Percentiles rank a stretch among this genome's conserved stretches.
These are phyloP conservation scores for Holacanthella duospinosa DNA, from an alignment of 2,888 invertebrate genomes.

Conservation along the genomic window DNA sequence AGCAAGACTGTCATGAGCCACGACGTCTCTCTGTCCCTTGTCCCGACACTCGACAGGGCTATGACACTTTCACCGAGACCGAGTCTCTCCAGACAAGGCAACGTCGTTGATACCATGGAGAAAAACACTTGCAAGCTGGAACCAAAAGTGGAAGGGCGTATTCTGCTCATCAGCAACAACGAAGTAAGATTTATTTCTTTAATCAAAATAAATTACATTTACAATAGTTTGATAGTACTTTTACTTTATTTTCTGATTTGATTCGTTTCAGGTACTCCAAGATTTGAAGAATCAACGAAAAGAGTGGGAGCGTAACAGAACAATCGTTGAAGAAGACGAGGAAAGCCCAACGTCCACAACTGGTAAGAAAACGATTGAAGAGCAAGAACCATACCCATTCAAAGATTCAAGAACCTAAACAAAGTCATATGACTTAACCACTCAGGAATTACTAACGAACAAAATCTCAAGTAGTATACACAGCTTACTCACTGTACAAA, in stretches of 20 bases:
- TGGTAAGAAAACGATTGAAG: slow-evolving; percentile 21
- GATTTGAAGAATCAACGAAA: slow-evolving; percentile 35
- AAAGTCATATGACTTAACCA: no score
- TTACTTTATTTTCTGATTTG: neutral
- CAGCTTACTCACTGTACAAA: neutral
- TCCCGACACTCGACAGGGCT: slow-evolving; percentile 22
- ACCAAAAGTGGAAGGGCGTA: slow-evolving; percentile 70
- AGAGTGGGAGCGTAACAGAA: slow-evolving; percentile 33
- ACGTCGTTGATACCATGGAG: slow-evolving; percentile 64
- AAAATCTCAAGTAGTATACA: no score
- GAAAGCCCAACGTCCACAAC: slow-evolving; percentile 31
- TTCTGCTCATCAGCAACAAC: slow-evolving; percentile 56
- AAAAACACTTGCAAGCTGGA: slow-evolving; percentile 68
- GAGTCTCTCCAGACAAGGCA: slow-evolving; percentile 47
- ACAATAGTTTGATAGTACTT: neutral
- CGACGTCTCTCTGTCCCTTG: slow-evolving; percentile 17
- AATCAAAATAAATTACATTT: neutral
- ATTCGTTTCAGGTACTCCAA: slow-evolving; percentile 25
- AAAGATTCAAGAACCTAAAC: no score
- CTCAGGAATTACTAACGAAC: neutral
- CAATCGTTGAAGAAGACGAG: slow-evolving; percentile 37
- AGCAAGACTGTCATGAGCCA: slow-evolving; percentile 32
- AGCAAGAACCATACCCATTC: neutral
- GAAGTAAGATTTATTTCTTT: slow-evolving; percentile 49
- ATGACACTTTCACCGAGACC: slow-evolving; percentile 31